Evolutionary conservation across 2,113 vertebrate genomes (phyloP).

Genomic region (Caloenas nicobarica): DNA sequence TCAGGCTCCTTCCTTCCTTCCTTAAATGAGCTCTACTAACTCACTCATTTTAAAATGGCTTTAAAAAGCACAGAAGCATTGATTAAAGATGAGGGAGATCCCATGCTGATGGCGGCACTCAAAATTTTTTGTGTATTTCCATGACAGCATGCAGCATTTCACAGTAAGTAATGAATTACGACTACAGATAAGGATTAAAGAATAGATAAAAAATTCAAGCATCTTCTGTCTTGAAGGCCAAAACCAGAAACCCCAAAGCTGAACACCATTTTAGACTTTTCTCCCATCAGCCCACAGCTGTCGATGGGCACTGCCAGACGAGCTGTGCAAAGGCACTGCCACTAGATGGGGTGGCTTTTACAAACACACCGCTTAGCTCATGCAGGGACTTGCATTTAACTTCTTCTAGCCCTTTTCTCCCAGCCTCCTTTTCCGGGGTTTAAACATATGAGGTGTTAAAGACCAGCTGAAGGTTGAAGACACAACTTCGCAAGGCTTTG

Average conservation of each 20-base stretch:
- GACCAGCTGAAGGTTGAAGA: not conserved
- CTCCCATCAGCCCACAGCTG: not conserved
- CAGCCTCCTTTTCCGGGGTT: not conserved
- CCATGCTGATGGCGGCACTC: rapidly evolving
- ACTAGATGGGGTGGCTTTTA: slow-evolving; percentile 72
- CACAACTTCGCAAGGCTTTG: not conserved
- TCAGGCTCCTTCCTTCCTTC: not conserved
- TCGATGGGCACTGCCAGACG: not conserved
- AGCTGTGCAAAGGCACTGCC: slow-evolving; percentile 56
- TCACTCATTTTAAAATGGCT: not conserved
- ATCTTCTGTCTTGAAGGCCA: not conserved
- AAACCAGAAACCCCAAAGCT: not conserved
- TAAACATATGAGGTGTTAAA: not conserved
- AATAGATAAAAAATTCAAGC: not conserved
- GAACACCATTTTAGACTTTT: not conserved
- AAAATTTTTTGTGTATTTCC: not conserved
- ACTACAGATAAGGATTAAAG: not conserved
- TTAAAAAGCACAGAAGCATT: not conserved
- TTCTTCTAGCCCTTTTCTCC: not conserved
- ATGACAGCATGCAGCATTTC: not conserved
- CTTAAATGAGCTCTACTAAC: not conserved
- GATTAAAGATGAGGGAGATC: not conserved
- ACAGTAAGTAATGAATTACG: not conserved
- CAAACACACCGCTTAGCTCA: not conserved
- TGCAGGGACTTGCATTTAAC: not conserved